Percentiles rank a stretch among this genome's conserved stretches.
These are phyloP conservation scores for Potorous gilbertii DNA, from an alignment of 2,797 vertebrate genomes.

Conservation along the genomic window DNA sequence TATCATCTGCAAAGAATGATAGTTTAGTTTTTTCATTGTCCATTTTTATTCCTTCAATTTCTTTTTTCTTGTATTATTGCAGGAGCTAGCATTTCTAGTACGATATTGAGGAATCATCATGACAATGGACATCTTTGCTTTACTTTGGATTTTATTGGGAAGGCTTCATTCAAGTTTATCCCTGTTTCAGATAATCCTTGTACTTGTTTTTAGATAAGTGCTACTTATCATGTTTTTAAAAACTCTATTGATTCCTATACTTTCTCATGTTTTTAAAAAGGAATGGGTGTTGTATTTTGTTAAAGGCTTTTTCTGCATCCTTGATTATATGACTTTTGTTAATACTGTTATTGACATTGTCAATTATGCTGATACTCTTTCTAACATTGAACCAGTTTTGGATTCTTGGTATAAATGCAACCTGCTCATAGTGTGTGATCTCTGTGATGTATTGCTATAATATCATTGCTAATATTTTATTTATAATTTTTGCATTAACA, in stretches of 20 bases:
- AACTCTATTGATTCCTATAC: neutral
- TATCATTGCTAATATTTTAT: neutral
- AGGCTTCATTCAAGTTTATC: neutral
- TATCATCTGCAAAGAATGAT: neutral
- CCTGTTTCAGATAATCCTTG: neutral
- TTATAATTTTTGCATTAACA: neutral
- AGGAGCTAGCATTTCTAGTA: neutral
- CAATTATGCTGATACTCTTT: neutral
- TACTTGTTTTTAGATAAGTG: neutral
- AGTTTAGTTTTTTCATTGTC: neutral
- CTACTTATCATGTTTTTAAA: neutral
- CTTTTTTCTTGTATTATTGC: neutral
- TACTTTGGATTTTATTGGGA: neutral
- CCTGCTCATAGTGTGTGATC: too few relatives aligned
- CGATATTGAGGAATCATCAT: neutral
- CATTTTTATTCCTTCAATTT: neutral
- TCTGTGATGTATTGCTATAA: neutral
- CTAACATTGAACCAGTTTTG: neutral
- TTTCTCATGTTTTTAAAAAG: neutral
- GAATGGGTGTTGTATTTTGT: neutral
- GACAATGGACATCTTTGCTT: neutral
- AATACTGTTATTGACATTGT: neutral
- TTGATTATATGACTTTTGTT: neutral
- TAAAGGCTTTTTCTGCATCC: neutral
- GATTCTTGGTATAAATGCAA: neutral